These are phyloP conservation scores for Ceyx melanurus DNA, from an alignment of 2,113 vertebrate genomes.

Conservation along the genomic window DNA sequence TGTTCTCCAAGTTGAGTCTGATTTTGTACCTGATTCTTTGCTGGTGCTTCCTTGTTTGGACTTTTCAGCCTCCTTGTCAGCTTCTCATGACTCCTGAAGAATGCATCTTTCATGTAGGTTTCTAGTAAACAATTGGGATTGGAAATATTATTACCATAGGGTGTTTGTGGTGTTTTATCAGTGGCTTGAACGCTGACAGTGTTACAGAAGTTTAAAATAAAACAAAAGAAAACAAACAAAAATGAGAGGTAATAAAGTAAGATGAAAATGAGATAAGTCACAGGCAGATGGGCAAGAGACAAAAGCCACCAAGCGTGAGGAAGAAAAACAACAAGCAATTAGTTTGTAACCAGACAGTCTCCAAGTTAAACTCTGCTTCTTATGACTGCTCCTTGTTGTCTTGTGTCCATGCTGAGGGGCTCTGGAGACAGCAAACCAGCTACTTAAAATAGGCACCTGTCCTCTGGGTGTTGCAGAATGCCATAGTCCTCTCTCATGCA, in stretches of 20 bases:
- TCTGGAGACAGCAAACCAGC: neutral
- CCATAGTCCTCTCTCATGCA: neutral
- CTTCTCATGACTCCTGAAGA: neutral
- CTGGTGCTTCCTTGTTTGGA: neutral
- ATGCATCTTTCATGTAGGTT: neutral
- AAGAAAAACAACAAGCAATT: neutral
- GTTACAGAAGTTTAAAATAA: neutral
- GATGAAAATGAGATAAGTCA: neutral
- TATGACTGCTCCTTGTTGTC: neutral
- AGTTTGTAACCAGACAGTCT: neutral
- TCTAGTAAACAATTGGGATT: neutral
- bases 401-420: neutral
- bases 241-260: neutral
- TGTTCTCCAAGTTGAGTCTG: neutral
- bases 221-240: neutral
- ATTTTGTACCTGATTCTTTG: neutral
- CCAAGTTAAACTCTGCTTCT: neutral
- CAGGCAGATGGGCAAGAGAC: neutral
- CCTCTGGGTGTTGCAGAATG: neutral
- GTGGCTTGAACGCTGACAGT: neutral
- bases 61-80: neutral
- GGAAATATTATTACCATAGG: rapidly evolving
- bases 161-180: neutral
- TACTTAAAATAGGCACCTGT: neutral
- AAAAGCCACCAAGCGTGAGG: neutral